Base-by-base conservation (phyloP, 2,888 invertebrate species). In the Ctena decussata region DNA sequence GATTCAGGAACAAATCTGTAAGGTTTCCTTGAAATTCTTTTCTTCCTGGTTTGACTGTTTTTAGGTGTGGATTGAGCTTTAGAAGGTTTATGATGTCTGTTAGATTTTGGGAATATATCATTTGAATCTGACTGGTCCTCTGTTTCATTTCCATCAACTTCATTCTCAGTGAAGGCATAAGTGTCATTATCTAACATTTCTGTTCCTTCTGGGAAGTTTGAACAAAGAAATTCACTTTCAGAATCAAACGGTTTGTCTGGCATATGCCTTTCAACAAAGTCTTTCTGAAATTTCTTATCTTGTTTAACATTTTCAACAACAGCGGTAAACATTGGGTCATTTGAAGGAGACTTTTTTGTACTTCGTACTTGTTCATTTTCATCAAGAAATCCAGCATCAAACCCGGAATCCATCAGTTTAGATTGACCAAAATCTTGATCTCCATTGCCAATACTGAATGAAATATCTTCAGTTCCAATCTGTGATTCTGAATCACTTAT, bases 181-280 rank as follows among this genome's bases (percentile, higher is more conserved):
- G 78, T 82, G 53, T 88, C 88, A 46, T 84, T 79, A 30, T 60
- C 83, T 37, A 88, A 37, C 37, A 86, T 69, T 11, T 88, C 88
- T 11, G 88, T 65, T 57, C 85, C 88, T 78, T 85, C 88, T 15
- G 82, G 85, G 71, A 88, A 88, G 39, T 71, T 76, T 37, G 85
- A 71, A 24, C 85, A 82, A 27, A 88, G 85, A 27, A 82, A 82
- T 27, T 88, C 88, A 86, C 71, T 82, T 49, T 86, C 88, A 30
- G 88, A 88, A 46, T 86, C 84, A 46, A 86, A 49, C 18, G 77
- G 76, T 65, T 86, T 89, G 5, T 77, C 39, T 41, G 85, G 89
- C 84, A 89, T 82, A 49, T 86, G 80, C 79, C 86, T 84, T 69
- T 89, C 89, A 32, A 86, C 89, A 85, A 89, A 86, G 21, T 86